Base-by-base conservation (phyloP, 2,797 vertebrate species). In the Xenopus petersii region DNA sequence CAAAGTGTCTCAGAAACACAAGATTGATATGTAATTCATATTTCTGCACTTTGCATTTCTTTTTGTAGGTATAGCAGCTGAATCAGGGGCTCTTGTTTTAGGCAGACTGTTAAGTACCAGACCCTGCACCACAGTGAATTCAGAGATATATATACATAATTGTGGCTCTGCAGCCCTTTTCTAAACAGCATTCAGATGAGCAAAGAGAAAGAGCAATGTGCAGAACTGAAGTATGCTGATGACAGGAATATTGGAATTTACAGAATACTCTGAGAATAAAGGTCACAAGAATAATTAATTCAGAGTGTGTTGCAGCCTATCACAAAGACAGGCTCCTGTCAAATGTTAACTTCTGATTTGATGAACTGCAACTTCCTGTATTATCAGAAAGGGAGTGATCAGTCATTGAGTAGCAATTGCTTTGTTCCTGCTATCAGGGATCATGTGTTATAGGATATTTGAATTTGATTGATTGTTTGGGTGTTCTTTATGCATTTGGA, bases 61-160 rank as follows among this genome's bases (percentile, higher is more conserved):
- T 66, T 67, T 47, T 47, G 65, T 65, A 71, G 17, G n/a, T 16
- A 47, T 46, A 60, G 47, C 69, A 67, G 51, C 56, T 67, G 75
- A 66, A 76, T 76, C 46, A 61, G 10, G 17, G 59, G 64, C 66
- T 77, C 64, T 72, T 67, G 16, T 67, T 67, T 67, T 48, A 72
- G 75, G n/a, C 48, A 55, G 64, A 30, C 70, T 63, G 55, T 77
- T 67, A 76, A 49, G 62, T 60, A 21, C 30, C 62, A 66, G n/a
- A 62, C 54, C 65, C 49, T 71, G 54, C 66, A 15, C 15, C 73
- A 63, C 46, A 3, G 60, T 24, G 30, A 76, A 68, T 71, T 71
- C 24, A 76, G 55, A 47, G 63, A 36, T 68, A 66, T 67, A 76
- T 77, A 67, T 77, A 72, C 69, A 77, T 77, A 67, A 77, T 77